Evolutionary conservation across 2,888 invertebrate species (phyloP).

Genomic region (Chrysomela aeneicollis): DNA sequence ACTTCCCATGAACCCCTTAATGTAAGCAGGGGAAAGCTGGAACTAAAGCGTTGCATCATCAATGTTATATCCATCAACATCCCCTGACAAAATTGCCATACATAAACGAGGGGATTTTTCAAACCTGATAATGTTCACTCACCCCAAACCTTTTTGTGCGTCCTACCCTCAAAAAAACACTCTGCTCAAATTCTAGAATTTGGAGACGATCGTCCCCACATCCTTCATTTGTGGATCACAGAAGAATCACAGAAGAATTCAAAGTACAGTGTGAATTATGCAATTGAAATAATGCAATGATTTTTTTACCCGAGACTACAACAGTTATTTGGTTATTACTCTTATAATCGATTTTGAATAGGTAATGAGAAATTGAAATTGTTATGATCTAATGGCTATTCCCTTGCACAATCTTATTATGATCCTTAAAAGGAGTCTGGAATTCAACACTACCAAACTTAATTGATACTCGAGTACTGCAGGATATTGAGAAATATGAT

Average conservation of each 20-base stretch:
- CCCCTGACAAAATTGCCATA: neutral
- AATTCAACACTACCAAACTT: conserved; percentile 34
- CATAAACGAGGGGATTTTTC: too few relatives aligned
- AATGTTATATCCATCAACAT: conserved; percentile 23
- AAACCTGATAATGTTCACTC: too few relatives aligned
- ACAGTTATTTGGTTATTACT: neutral
- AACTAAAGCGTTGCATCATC: conserved; percentile 7
- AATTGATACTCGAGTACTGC: conserved; percentile 27
- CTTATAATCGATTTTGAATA: conserved; percentile 26
- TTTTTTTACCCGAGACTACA: neutral
- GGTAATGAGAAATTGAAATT: conserved; percentile 18
- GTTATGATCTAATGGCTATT: conserved; percentile 20
- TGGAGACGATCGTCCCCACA: too few relatives aligned
- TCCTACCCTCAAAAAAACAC: too few relatives aligned
- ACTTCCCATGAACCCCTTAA: neutral
- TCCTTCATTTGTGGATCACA: too few relatives aligned
- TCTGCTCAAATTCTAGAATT: too few relatives aligned
- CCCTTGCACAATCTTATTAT: conserved; percentile 23
- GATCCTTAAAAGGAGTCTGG: conserved; percentile 25
- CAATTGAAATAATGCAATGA: neutral
- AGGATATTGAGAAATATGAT: conserved; percentile 25
- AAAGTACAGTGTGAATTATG: neutral
- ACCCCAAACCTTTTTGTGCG: too few relatives aligned
- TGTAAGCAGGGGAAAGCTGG: neutral
- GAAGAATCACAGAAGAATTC: too few relatives aligned